Evolutionary conservation across 2,888 invertebrate genomes (phyloP).

Genomic region (Serripes groenlandicus): DNA sequence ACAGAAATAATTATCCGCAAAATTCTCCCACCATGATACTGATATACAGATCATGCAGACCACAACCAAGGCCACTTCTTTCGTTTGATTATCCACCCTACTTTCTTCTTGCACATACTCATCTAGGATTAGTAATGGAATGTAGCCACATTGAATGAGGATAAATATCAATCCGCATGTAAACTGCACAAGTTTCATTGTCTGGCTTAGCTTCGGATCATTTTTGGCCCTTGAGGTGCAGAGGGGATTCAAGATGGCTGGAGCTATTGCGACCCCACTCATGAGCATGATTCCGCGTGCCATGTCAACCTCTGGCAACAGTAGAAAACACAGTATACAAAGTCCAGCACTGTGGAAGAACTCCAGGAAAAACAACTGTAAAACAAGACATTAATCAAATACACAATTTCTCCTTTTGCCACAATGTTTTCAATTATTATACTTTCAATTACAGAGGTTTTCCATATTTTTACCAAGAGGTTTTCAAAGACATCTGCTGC

Average conservation of each 20-base stretch:
- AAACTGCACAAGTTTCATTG: slow-evolving; percentile 26
- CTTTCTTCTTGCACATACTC: slow-evolving; percentile 52
- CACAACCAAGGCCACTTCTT: slow-evolving; percentile 53
- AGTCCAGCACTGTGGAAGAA: slow-evolving; percentile 78
- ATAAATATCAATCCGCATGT: slow-evolving; percentile 58
- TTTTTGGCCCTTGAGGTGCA: slow-evolving; percentile 43
- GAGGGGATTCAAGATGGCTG: slow-evolving; percentile 78
- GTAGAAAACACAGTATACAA: slow-evolving; percentile 80
- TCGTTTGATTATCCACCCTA: slow-evolving; percentile 12
- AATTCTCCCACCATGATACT: slow-evolving; percentile 80
- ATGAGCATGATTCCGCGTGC: slow-evolving; percentile 79
- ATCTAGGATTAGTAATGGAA: slow-evolving; percentile 64
- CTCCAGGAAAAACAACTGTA: slow-evolving; percentile 74
- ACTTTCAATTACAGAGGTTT: no score
- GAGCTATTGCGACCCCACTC: slow-evolving; percentile 77
- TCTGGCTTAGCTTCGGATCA: neutral
- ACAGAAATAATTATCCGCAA: slow-evolving; percentile 75
- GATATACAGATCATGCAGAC: slow-evolving; percentile 72
- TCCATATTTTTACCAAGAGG: no score
- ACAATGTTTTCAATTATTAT: no score
- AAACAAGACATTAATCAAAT: no score
- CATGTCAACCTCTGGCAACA: slow-evolving; percentile 80
- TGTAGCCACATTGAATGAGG: slow-evolving; percentile 68
- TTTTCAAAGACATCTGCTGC: no score
- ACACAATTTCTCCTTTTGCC: no score